Evolutionary conservation across 2,113 vertebrate species (phyloP), one percentile per base, ranked within the genome.

Genomic region (Cyanoramphus novaezelandiae): DNA sequence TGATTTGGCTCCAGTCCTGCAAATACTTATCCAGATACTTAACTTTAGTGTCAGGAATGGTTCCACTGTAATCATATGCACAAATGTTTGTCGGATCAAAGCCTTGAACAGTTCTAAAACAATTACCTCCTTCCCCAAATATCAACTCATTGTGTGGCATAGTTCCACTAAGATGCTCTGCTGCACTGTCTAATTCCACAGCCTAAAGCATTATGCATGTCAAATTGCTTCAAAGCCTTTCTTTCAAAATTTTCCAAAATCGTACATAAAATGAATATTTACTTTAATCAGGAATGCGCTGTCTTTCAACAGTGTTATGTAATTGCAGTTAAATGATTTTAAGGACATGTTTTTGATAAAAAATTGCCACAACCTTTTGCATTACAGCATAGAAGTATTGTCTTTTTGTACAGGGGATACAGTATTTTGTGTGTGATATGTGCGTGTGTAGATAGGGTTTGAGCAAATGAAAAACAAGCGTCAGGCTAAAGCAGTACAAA

Each of bases 1-100:
- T 96, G 69, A 91, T 88, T 97, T 96, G 94, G 91, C 94, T 90
- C 33, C 68, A 59, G 55, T 95, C 87, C 92, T 95, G 90, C 92
- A 96, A 95, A 95, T 70, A 94, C 85, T 86, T 95, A 50, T 17
- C 37, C 85, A 86, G 52, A 93, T 94, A 90, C 71, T 92, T 68
- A 93, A 88, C 68, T 93, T 76, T 10, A 94, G 67, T 92, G 85
- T 93, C 88, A 94, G 90, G 71, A 94, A 41, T 90, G 33, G 74
- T 94, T 93, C 67, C 79, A 83, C 59, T 93, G 87, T 91, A 80
- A 90, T 90, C 70, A 88, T 43, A 63, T 47, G 67, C 85, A 75
- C 69, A 95, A 95, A 87, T 86, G 87, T 92, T 94, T 88, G 93
- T 93, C 10, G 4, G 67, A 92, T 90, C 49, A 88, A 84, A 63